Conservation (phyloP, 1,140 invertebrate species). For the Drosophila parvula region DNA sequence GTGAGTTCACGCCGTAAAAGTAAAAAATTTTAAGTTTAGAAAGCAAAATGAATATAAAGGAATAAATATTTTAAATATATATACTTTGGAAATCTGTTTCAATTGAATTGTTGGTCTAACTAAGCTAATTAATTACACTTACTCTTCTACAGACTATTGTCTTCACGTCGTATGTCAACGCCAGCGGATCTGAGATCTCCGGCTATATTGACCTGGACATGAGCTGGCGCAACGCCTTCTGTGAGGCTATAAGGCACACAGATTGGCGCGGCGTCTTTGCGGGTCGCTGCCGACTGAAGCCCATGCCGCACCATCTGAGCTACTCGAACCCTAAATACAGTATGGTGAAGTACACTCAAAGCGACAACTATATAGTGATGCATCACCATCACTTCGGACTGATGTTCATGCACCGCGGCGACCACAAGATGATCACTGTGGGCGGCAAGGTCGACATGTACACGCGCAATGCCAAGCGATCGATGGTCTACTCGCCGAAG, state of each 20-base stretch:
- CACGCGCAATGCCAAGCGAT: slow-evolving; percentile 52
- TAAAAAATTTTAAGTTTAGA: too few relatives aligned
- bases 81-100: neutral
- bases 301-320: slow-evolving; percentile 65
- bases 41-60: neutral
- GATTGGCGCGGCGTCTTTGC: slow-evolving; percentile 68
- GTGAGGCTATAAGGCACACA: slow-evolving; percentile 18
- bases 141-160: slow-evolving; percentile 67
- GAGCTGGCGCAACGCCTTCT: slow-evolving; percentile 56
- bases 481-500: slow-evolving; percentile 55
- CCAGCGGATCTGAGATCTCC: slow-evolving; percentile 67
- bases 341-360: slow-evolving; percentile 47
- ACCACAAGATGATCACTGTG: slow-evolving; percentile 72
- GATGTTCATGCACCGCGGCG: slow-evolving; percentile 76
- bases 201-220: slow-evolving; percentile 75
- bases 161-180: slow-evolving; percentile 50
- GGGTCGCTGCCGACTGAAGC: slow-evolving; percentile 41
- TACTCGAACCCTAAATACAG: slow-evolving; percentile 58
- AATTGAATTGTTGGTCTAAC: neutral
- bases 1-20: slow-evolving; percentile 26
- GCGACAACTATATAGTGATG: slow-evolving; percentile 69
- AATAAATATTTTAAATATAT: neutral
- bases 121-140: neutral
- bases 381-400: slow-evolving; percentile 66
- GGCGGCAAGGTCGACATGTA: slow-evolving; percentile 35